Evolutionary conservation across 2,888 invertebrate genomes (phyloP), one percentile per base, ranked within the genome.

Genomic region (Parochlus steinenii): DNA sequence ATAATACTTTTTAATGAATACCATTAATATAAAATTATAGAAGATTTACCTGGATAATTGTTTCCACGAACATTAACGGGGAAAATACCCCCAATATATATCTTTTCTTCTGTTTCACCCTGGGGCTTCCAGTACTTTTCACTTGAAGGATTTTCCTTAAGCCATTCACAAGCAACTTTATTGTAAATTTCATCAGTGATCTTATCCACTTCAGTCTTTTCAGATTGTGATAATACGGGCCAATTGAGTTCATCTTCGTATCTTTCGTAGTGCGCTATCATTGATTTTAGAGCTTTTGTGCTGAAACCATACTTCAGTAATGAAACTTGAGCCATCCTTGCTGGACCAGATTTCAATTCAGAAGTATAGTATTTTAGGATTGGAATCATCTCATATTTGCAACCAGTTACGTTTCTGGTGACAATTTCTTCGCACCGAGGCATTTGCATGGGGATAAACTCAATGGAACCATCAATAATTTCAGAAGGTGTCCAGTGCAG

Each of bases 401-500:
- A 81, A 14, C 64, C 57, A 0, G 54, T 45, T 28, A 41, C 23
- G 39, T 42, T 37, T 25, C 48, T 36, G 42, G 50, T 44, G 17
- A 27, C 26, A 20, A 11, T 46, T 6, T 62, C 51, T 40, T 69
- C 65, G 48, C 79, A 79, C 18, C 64, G 58, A 2, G 77, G 76
- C 52, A 81, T 71, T 10, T 64, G 58, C 1, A 83, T 64, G 16
- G 62, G 60, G 2, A 54, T 44, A 43, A 62, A 71, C 15, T 64
- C 50, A 6, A 52, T 50, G 23, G 60, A 58, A n/a, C 58, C 58
- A 34, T 63, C 52, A 17, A 71, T 63, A 19, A 72, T 59, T 31
- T 66, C 64, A 25, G 71, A 74, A 1, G 80, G 79, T 7, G 67
- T 65, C 71, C 75, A 76, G 47, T 69, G 67, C 40, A 80, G 60